phyloP scores from a whole-genome alignment of 1,140 invertebrate species.

The Helicorthomorpha holstii region DNA sequence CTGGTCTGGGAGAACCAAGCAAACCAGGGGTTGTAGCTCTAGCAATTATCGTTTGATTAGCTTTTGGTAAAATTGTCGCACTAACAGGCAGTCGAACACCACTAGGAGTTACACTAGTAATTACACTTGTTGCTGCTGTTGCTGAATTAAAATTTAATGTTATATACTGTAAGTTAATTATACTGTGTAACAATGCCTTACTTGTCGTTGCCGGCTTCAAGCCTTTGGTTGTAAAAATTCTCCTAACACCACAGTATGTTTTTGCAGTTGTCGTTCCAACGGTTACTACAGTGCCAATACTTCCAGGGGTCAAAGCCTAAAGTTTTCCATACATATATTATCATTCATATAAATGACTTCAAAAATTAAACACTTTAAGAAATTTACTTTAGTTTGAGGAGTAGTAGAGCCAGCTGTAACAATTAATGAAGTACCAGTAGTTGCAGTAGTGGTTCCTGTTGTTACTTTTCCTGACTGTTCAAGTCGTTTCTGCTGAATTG shows the following conservation, averaged over 20 bases:
- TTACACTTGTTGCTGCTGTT: background rate
- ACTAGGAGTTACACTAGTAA: background rate
- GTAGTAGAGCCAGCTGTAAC: slow-evolving; percentile 43
- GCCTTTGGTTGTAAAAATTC: slow-evolving; percentile 60
- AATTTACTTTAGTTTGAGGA: slow-evolving; percentile 27
- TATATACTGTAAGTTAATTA: background rate
- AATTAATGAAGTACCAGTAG: slow-evolving; percentile 12
- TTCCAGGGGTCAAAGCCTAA: too few species aligned
- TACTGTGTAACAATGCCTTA: background rate
- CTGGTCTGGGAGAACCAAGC: background rate
- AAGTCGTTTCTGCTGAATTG: slow-evolving; percentile 64
- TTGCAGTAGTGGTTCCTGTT: slow-evolving; percentile 9
- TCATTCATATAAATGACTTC: too few species aligned
- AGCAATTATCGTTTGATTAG: slow-evolving; percentile 6
- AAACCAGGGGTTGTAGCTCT: slow-evolving; percentile 1
- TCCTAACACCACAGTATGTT: slow-evolving; percentile 44
- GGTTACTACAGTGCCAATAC: slow-evolving; percentile 6
- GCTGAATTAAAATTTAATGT: too few species aligned
- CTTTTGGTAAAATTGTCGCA: slow-evolving; percentile 12
- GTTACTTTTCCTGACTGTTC: slow-evolving; percentile 21
- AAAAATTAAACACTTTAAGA: too few species aligned
- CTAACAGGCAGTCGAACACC: slow-evolving; percentile 10
- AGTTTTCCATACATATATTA: too few species aligned
- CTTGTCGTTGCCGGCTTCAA: slow-evolving; percentile 52
- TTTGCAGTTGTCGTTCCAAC: slow-evolving; percentile 34